phyloP scores from a whole-genome alignment of 2,888 invertebrate genomes.

The Dryobota labecula region DNA sequence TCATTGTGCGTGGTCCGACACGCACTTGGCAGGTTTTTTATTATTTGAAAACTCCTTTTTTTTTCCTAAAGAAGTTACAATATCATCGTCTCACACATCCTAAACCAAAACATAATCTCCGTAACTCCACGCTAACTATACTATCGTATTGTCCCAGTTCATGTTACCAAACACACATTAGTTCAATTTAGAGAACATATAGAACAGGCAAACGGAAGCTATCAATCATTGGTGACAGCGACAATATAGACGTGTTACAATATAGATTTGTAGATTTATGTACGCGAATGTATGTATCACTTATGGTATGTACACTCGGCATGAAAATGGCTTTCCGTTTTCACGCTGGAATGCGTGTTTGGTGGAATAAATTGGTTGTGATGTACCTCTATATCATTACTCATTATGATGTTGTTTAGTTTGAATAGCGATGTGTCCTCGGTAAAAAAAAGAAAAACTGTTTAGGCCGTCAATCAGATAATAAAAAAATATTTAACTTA shows the following conservation, averaged over 20 bases:
- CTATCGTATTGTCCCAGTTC: constrained; percentile 63
- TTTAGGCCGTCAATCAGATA: no score
- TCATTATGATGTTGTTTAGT: neutral
- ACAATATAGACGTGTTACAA: constrained; percentile 71
- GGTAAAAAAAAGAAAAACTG: no score
- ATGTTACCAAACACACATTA: constrained; percentile 71
- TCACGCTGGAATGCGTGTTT: constrained; percentile 32
- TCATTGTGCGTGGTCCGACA: no score
- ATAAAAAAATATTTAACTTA: no score
- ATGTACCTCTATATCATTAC: neutral
- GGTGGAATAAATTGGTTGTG: constrained; percentile 30
- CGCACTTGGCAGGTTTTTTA: no score
- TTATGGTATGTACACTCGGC: constrained; percentile 34
- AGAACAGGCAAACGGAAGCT: constrained; percentile 75
- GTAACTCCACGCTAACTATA: constrained; percentile 47
- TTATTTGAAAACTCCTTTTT: neutral
- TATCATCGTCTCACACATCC: constrained; percentile 6
- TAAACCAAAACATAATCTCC: constrained; percentile 15
- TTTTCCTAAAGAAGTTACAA: neutral
- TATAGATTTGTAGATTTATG: constrained; percentile 66
- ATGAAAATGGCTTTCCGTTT: constrained; percentile 56
- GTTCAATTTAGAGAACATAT: constrained; percentile 76
- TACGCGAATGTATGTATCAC: constrained; percentile 49
- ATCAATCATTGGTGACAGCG: constrained; percentile 80
- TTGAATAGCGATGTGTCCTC: no score